These are phyloP conservation scores for Tetrao urogallus DNA, from an alignment of 2,113 vertebrate species.

Conservation along the genomic window DNA sequence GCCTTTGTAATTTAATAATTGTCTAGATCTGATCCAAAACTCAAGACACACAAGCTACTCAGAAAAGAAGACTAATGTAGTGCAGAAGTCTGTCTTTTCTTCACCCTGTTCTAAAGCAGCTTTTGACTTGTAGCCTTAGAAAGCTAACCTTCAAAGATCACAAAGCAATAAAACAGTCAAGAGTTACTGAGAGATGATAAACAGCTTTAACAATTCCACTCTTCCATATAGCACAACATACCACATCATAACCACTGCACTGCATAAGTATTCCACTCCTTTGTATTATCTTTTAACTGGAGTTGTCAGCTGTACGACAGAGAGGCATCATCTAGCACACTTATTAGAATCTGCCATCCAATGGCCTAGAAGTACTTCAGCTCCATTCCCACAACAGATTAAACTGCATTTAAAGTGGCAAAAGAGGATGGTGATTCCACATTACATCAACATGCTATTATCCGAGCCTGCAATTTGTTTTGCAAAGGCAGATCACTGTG, in stretches of 20 bases:
- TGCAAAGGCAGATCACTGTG: background rate
- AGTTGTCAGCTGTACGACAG: background rate
- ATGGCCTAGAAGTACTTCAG: background rate
- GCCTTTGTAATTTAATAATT: background rate
- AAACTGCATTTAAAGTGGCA: background rate
- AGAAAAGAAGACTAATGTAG: background rate
- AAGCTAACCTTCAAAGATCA: background rate
- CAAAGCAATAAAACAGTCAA: background rate
- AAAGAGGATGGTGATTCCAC: background rate
- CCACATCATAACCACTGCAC: background rate
- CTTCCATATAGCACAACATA: background rate
- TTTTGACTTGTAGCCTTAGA: background rate
- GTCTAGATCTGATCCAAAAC: background rate
- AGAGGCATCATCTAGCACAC: background rate
- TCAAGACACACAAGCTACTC: background rate
- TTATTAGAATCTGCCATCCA: background rate
- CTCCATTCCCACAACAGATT: background rate
- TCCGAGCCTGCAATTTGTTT: background rate
- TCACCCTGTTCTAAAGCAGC: background rate
- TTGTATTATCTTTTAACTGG: background rate
- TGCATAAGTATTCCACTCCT: rapidly evolving
- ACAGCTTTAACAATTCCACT: background rate
- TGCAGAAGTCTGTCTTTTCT: background rate
- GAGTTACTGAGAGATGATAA: background rate
- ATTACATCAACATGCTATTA: background rate